Conservation (phyloP, 2,113 vertebrate species). For the Pseudois nayaur region DNA sequence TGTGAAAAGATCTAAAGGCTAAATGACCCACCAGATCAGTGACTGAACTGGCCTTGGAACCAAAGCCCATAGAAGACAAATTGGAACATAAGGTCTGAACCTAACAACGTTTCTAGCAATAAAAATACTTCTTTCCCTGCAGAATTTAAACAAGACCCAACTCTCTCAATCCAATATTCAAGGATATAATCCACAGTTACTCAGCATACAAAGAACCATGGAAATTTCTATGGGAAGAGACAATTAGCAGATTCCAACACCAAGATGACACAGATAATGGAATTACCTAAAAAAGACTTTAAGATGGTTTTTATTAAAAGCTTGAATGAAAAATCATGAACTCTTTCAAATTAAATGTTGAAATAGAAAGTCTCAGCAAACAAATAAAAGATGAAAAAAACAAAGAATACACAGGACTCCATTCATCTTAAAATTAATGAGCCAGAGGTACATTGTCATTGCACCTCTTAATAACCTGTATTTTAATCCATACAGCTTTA, state of each 20-base stretch:
- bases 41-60: background rate
- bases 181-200: background rate
- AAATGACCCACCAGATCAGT: background rate
- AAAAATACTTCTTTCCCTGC: background rate
- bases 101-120: background rate
- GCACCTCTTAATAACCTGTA: background rate
- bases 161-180: background rate
- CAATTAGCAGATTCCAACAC: background rate
- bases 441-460: background rate
- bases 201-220: background rate
- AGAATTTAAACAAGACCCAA: background rate
- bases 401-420: background rate
- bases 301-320: background rate
- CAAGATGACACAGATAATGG: background rate
- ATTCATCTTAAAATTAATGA: background rate
- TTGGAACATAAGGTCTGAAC: background rate
- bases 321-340: background rate
- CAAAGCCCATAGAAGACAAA: background rate
- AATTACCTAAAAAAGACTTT: background rate
- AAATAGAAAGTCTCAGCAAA: background rate
- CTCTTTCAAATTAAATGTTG: background rate
- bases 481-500: background rate
- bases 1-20: background rate
- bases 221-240: background rate
- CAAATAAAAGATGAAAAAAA: background rate